Conservation (phyloP, 2,888 invertebrate genomes). For the Theristus sp. region DNA sequence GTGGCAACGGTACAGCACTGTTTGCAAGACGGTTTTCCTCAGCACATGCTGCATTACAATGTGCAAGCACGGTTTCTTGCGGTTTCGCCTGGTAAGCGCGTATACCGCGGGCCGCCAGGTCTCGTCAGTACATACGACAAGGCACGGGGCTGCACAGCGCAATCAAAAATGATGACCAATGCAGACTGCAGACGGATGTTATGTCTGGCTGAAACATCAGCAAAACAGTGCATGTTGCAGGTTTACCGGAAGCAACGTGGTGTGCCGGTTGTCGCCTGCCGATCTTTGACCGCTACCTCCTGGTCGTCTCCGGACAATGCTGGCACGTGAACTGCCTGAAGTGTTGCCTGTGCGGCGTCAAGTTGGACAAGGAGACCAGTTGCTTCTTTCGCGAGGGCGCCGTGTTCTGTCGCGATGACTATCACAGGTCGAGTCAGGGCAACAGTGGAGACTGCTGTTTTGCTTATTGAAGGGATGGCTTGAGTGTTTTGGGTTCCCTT, state of each 20-base stretch:
- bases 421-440: constrained; percentile 52
- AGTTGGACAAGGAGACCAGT: constrained; percentile 69
- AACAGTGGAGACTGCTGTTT: no score
- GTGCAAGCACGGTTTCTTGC: no score
- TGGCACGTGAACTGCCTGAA: constrained; percentile 81
- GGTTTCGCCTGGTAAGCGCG: no score
- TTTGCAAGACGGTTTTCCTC: no score
- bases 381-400: constrained; percentile 79
- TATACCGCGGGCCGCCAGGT: no score
- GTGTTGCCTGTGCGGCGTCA: constrained; percentile 71
- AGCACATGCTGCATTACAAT: no score
- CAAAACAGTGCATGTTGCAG: not conserved
- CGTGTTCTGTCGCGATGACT: constrained; percentile 89
- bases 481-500: no score
- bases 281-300: constrained; percentile 47
- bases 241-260: not conserved
- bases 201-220: not conserved
- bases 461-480: no score
- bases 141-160: not conserved
- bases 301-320: constrained; percentile 70
- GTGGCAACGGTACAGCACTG: no score
- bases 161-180: no score
- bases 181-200: no score
- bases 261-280: not conserved
- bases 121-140: not conserved